Base-by-base conservation (phyloP, 1,140 invertebrate genomes). In the Drosophila cardini region DNA sequence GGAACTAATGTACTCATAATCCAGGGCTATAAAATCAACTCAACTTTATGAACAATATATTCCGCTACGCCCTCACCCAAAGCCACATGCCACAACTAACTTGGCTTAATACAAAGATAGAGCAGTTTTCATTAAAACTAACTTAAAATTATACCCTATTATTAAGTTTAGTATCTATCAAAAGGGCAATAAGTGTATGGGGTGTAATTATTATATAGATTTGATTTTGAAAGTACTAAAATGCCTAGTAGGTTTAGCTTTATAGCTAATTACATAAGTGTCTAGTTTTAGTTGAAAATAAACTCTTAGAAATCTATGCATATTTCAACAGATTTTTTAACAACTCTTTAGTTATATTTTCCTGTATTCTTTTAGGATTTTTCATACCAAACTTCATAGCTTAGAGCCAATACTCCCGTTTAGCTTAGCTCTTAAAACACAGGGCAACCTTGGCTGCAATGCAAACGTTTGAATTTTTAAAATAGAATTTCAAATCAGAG, bases 1-100 rank as follows among this genome's bases (percentile, higher is more conserved):
- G 85, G 63, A 89, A 89, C 84, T 89, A 84, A 87, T 90, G 73
- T 38, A 53, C 63, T 56, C 62, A 68, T 63, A 76, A 56, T 74
- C 34, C 75, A 38, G 15, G 67, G 57, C 46, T 64, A 75, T 74
- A 36, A 56, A 64, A 60, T 58, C 46, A 50, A 50, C 48, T 40
- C 21, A 45, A 46, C 58, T 56, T 34, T 68, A 70, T 18, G 48
- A 67, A 45, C 56, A 83, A 87, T 83, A 77, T 80, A 87, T 71
- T 80, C 65, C 65, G 69, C 57, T 73, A 56, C 83, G 84, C 83
- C 84, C 76, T 78, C 73, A 80, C 80, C 84, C 40, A 84, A 18
- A 74, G 84, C 80, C 8, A 73, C 8, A 42, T 8, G 43, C 50
- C 18, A 64, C 8, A 56, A 36, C 32, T 32, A 69, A 30, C 45